Percentiles rank a stretch among this genome's conserved stretches.
Evolutionary conservation across 2,113 vertebrate species (phyloP).

Genomic region (Sterrhoptilus dennistouni): DNA sequence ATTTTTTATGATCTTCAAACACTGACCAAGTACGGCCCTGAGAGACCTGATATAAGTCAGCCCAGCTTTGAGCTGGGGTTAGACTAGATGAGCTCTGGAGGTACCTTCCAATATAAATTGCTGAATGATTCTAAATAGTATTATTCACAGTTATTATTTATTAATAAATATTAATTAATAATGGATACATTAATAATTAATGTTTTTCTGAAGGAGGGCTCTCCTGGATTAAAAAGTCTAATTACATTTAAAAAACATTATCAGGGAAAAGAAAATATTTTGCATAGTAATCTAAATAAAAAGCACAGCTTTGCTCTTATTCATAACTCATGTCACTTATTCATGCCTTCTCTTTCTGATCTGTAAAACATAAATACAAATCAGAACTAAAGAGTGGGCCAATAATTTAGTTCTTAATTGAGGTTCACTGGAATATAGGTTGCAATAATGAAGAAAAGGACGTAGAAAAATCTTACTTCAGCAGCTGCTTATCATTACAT

Average conservation of each 20-base stretch:
- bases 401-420: slow-evolving; percentile 42
- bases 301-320: neutral
- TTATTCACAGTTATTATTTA: neutral
- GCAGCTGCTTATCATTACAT: neutral
- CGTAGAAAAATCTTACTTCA: slow-evolving; percentile 27
- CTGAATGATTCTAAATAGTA: neutral
- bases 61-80: neutral
- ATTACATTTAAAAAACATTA: slow-evolving; percentile 15
- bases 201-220: neutral
- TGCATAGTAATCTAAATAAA: slow-evolving; percentile 45
- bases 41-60: neutral
- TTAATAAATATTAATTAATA: neutral
- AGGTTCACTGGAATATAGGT: slow-evolving; percentile 10
- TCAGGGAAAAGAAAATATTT: slow-evolving; percentile 3
- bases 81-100: neutral
- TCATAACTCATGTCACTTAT: neutral
- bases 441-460: neutral
- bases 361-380: slow-evolving; percentile 24
- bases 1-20: neutral
- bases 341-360: neutral
- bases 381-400: slow-evolving; percentile 13
- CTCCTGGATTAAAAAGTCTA: slow-evolving; percentile 5
- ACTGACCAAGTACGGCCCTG: neutral
- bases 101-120: neutral
- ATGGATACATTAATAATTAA: neutral